Conservation (phyloP, 2,797 vertebrate species). For the Cetoscarus ocellatus region DNA sequence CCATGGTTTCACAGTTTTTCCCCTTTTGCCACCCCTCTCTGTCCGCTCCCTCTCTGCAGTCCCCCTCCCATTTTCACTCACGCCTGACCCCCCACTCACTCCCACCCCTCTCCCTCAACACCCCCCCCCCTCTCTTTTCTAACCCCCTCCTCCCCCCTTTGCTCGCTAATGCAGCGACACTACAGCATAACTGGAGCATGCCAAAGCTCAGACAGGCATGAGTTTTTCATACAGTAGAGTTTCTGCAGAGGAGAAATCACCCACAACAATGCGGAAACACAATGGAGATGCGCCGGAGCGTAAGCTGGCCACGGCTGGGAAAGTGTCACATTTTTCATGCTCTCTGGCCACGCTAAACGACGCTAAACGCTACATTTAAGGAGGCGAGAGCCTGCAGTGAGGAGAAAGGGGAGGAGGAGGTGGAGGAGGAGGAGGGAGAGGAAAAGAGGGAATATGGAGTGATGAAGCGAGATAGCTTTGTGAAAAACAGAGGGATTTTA, state of each 20-base stretch:
- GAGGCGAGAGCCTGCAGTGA: conserved; percentile 71
- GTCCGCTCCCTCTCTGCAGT: conserved; percentile 69
- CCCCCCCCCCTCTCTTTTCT: not conserved
- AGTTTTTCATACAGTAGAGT: conserved; percentile 85
- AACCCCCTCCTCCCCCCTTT: conserved; percentile 41
- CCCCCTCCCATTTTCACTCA: conserved; percentile 72
- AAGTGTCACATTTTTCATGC: conserved; percentile 88
- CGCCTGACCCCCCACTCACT: conserved; percentile 44
- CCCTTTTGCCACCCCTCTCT: conserved; percentile 51
- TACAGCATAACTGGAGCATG: conserved; percentile 87
- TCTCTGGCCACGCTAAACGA: conserved; percentile 86
- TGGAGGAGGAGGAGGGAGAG: conserved; percentile 5
- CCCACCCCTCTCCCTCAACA: not conserved
- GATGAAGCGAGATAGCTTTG: conserved; percentile 46
- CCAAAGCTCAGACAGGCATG: conserved; percentile 89
- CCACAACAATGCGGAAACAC: conserved; percentile 84
- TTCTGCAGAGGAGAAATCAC: conserved; percentile 79
- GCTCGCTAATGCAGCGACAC: conserved; percentile 80
- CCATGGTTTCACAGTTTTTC: conserved; percentile 28
- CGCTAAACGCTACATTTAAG: conserved; percentile 85
- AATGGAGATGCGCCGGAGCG: conserved; percentile 79
- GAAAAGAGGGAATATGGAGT: conserved; percentile 31
- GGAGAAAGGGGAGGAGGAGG: conserved; percentile 17
- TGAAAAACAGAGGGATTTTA: conserved; percentile 48
- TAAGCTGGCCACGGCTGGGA: conserved; percentile 81